Base-by-base conservation (phyloP, 2,113 vertebrate species). In the Datnioides undecimradiatus region DNA sequence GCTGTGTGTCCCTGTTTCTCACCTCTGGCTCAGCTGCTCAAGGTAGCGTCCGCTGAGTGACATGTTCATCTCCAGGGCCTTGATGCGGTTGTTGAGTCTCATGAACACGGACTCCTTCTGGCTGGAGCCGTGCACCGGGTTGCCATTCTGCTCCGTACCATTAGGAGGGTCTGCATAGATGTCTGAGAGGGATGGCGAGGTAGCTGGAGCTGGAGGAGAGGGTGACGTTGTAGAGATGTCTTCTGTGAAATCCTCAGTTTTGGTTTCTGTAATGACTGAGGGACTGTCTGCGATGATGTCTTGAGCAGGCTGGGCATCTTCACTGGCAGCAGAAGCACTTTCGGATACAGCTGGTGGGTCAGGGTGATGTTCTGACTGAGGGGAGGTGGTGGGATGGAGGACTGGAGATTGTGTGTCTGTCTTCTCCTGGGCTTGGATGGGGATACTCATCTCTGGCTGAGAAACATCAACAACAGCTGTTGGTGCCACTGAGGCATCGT, bases 81-180 rank as follows among this genome's bases (percentile, higher is more conserved):
- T 99, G 88, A 99, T 99, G 67, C 98, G 97, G 86, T 99, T 99
- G 87, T 98, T 99, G 68, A 99, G 96, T 59, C 98, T 95, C 98
- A 99, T 99, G 88, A 99, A 99, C 33, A 99, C 97, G 0, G 98
- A 99, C 84, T 99, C 98, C 80, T 99, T 99, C 85, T 99, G 97
- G 82, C 96, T 96, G 76, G 98, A 97, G 45, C 97, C 95, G 3
- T 98, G 97, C 4, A 97, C 91, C 1, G 93, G 96, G 90, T 96
- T 97, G 16, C 97, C 96, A 4, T 96, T 97, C 63, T 95, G 93
- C 49, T 99, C 97, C 1, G 95, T 96, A 40, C 94, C 95, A 64
- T 97, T 96, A 78, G 96, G 96, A 21, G 97, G 57, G 43, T 99
- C 98, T 8, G 97, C 96, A 58, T 99, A 97, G 88, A 99, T 97